These are phyloP conservation scores for Heliconius aoede DNA, from an alignment of 2,888 invertebrate species.

Conservation along the genomic window DNA sequence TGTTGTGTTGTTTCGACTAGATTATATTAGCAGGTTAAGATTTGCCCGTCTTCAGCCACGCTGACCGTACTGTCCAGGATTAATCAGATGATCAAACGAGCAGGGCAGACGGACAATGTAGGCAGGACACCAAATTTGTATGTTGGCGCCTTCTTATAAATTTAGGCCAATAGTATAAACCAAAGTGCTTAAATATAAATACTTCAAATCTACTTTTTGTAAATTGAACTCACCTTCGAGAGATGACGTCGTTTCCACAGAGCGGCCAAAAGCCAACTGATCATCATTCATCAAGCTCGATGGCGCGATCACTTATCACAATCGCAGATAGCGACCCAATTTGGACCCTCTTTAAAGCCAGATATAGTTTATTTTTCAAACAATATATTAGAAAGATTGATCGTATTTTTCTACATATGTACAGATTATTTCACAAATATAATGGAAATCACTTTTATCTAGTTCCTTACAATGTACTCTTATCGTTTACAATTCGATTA, in stretches of 20 bases:
- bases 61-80: too few relatives aligned
- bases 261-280: slow-evolving; percentile 21
- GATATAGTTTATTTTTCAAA: slow-evolving; percentile 4
- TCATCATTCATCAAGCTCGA: slow-evolving; percentile 28
- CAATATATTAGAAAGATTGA: background rate
- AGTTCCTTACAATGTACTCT: slow-evolving; percentile 2
- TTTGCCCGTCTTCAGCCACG: too few relatives aligned
- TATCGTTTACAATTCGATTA: slow-evolving; percentile 7
- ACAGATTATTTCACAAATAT: background rate
- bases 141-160: too few relatives aligned
- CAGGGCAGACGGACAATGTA: too few relatives aligned
- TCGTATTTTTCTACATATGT: background rate
- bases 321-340: slow-evolving; percentile 20
- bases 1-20: too few relatives aligned
- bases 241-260: background rate
- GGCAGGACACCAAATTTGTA: too few relatives aligned
- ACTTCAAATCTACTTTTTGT: background rate
- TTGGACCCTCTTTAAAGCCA: background rate
- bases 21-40: too few relatives aligned
- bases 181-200: background rate
- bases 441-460: background rate
- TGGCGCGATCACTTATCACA: slow-evolving; percentile 31
- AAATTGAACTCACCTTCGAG: slow-evolving; percentile 14
- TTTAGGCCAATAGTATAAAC: background rate
- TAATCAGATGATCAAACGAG: too few relatives aligned